phyloP scores from a whole-genome alignment of 2,888 invertebrate species.

The Ormyrus nitidulus region DNA sequence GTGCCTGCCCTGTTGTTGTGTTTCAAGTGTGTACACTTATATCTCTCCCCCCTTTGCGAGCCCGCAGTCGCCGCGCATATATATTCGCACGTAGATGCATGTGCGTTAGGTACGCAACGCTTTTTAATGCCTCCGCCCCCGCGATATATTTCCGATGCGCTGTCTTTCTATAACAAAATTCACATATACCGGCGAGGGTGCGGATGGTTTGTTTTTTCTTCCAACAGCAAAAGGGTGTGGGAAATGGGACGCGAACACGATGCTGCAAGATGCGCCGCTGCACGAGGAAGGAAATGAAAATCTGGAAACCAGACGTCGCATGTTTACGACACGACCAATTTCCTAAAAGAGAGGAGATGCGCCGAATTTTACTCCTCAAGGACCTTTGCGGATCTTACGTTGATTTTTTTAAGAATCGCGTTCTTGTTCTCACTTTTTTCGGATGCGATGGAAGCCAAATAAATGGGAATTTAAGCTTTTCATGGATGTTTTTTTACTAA shows the following conservation, averaged over 20 bases:
- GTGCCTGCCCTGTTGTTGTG: conserved; percentile 48
- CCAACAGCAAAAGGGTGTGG: not conserved
- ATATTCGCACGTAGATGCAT: not conserved
- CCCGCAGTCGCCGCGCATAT: not conserved
- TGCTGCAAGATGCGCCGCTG: conserved; percentile 40
- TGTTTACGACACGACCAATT: conserved; percentile 34
- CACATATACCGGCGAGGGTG: not conserved
- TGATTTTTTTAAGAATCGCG: too few species aligned
- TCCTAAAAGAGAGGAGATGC: conserved; percentile 38
- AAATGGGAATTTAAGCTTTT: too few species aligned
- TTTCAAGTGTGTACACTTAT: conserved; percentile 47
- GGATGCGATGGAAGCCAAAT: too few species aligned
- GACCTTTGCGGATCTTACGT: not conserved
- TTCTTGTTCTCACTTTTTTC: too few species aligned
- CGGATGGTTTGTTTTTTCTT: not conserved
- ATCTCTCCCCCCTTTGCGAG: conserved; percentile 16
- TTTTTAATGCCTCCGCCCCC: conserved; percentile 36
- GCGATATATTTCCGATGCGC: not conserved
- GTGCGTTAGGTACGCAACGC: not conserved
- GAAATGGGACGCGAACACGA: conserved; percentile 25
- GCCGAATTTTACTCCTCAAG: not conserved
- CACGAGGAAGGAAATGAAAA: conserved; percentile 23
- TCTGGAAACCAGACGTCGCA: conserved; percentile 46
- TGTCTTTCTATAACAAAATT: too few species aligned
- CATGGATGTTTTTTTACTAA: too few species aligned